Evolutionary conservation across 2,888 invertebrate species (phyloP).

Genomic region (Drosophila yooni): DNA sequence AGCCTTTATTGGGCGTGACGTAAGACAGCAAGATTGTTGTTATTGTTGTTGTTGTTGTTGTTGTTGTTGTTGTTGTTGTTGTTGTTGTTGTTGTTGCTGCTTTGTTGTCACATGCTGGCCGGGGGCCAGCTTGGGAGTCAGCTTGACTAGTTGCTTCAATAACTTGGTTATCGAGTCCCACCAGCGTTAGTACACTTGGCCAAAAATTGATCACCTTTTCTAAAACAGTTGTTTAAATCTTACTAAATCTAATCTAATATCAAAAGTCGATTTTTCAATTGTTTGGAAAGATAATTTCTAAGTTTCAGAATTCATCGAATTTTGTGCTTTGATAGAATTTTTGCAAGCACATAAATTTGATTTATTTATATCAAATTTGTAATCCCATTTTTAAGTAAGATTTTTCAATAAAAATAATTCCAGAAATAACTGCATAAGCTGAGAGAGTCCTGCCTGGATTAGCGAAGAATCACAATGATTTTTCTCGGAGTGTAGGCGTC

Average conservation of each 20-base stretch:
- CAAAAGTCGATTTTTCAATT: background rate
- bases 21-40: conserved; percentile 15
- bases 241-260: background rate
- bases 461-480: background rate
- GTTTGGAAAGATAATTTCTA: background rate
- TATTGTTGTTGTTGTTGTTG: background rate
- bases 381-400: background rate
- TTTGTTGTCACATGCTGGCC: conserved; percentile 8
- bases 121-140: conserved; percentile 12
- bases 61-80: background rate
- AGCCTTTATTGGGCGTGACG: conserved; percentile 36
- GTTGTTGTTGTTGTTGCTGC: background rate
- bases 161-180: conserved; percentile 50
- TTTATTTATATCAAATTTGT: background rate
- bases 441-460: background rate
- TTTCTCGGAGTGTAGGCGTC: background rate
- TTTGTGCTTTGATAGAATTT: background rate
- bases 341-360: background rate
- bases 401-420: background rate
- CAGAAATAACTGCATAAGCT: background rate
- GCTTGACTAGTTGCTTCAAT: conserved; percentile 46
- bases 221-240: background rate
- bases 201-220: background rate
- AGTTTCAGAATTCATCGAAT: background rate
- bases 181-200: background rate